phyloP scores from a whole-genome alignment of 1,140 invertebrate species.

The Manduca sexta region DNA sequence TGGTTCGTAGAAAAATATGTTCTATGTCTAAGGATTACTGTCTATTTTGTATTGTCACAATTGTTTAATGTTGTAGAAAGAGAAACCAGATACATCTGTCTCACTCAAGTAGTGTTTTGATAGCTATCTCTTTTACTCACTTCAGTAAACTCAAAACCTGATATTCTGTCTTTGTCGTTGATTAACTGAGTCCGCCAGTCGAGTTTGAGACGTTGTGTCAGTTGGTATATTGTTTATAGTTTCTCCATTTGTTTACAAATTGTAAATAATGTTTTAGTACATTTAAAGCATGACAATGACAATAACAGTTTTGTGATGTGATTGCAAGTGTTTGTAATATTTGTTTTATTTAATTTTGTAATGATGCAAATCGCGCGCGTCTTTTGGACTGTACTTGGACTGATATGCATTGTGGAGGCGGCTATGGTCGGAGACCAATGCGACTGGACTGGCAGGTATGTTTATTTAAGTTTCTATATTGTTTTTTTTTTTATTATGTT shows the following conservation, averaged over 20 bases:
- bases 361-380: slow-evolving; percentile 40
- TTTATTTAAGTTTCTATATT: slow-evolving; percentile 18
- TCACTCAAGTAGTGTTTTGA: slow-evolving; percentile 24
- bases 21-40: not conserved
- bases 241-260: slow-evolving; percentile 38
- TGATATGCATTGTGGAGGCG: slow-evolving; percentile 58
- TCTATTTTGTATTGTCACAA: not conserved
- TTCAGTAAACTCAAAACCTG: slow-evolving; percentile 3
- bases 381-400: slow-evolving; percentile 59
- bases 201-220: slow-evolving; percentile 21
- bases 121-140: slow-evolving; percentile 36
- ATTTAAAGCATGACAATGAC: slow-evolving; percentile 18
- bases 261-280: slow-evolving; percentile 23
- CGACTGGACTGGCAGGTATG: slow-evolving; percentile 76
- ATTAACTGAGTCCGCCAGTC: slow-evolving; percentile 29
- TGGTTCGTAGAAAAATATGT: not conserved
- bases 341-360: slow-evolving; percentile 16
- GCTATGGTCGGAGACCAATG: slow-evolving; percentile 74
- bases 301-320: slow-evolving; percentile 36
- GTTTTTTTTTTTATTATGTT: slow-evolving; percentile 17
- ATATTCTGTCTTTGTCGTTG: slow-evolving; percentile 14
- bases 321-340: slow-evolving; percentile 23
- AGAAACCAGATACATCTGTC: slow-evolving; percentile 21
- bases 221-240: slow-evolving; percentile 14
- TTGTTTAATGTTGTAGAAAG: slow-evolving; percentile 6